phyloP scores from a whole-genome alignment of 2,888 invertebrate species.

The Euproctis similis region DNA sequence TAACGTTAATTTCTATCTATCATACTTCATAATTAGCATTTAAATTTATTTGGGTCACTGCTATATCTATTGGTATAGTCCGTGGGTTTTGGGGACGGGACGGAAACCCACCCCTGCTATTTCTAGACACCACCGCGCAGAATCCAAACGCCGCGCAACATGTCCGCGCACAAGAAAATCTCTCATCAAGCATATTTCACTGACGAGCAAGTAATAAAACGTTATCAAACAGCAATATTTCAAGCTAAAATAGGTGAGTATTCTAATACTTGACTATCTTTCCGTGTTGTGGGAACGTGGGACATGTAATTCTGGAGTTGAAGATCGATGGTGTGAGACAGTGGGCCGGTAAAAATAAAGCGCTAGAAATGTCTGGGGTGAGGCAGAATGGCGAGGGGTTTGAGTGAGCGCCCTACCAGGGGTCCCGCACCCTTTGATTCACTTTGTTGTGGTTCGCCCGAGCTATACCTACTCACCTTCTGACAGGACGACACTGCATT shows the following conservation, averaged over 20 bases:
- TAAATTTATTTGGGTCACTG: too few species aligned
- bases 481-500: constrained; percentile 26
- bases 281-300: constrained; percentile 12
- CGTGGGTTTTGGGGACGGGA: constrained; percentile 3
- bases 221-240: constrained; percentile 45
- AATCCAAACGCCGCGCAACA: constrained; percentile 40
- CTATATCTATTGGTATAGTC: neutral
- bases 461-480: constrained; percentile 33
- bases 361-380: constrained; percentile 67
- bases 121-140: constrained; percentile 22
- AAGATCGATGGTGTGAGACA: constrained; percentile 61
- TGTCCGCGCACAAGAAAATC: constrained; percentile 47
- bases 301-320: too few species aligned
- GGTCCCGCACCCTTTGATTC: constrained; percentile 57
- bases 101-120: constrained; percentile 16
- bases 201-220: constrained; percentile 50
- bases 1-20: too few species aligned
- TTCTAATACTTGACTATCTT: constrained; percentile 20
- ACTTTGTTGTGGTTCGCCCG: constrained; percentile 34
- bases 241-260: constrained; percentile 48
- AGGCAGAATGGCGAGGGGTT: constrained; percentile 74
- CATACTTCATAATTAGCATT: too few species aligned
- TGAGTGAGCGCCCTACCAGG: constrained; percentile 60
- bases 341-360: constrained; percentile 72
- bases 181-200: constrained; percentile 49